Evolutionary conservation across 2,113 vertebrate species (phyloP).

Genomic region (Passer domesticus): DNA sequence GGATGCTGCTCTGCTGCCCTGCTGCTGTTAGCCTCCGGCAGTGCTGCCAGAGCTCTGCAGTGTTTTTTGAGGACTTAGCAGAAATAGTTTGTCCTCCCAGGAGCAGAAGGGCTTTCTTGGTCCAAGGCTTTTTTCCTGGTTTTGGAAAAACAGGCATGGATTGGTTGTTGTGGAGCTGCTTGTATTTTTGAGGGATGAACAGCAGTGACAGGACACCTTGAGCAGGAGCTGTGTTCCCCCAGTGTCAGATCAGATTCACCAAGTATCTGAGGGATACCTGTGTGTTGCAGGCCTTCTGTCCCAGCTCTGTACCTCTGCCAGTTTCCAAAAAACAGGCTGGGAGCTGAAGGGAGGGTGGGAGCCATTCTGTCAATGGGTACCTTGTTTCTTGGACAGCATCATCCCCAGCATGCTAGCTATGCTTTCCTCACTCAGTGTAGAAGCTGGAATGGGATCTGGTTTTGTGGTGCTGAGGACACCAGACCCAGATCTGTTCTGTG

Average conservation of each 20-base stretch:
- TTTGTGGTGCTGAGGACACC: neutral
- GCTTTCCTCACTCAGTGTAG: neutral
- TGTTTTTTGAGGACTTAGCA: neutral
- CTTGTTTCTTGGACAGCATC: neutral
- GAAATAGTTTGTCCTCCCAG: neutral
- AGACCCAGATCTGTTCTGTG: neutral
- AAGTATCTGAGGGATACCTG: neutral
- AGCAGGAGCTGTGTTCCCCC: neutral
- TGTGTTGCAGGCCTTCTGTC: neutral
- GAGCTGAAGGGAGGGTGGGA: neutral
- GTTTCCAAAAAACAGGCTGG: neutral
- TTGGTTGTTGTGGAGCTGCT: neutral
- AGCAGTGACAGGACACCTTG: neutral
- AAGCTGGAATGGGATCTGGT: neutral
- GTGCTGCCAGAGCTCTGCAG: fast-evolving
- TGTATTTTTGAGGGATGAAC: neutral
- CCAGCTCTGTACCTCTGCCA: neutral
- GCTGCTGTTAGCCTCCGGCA: fast-evolving
- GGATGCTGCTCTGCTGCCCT: neutral
- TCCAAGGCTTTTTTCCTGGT: neutral
- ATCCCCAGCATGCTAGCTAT: fast-evolving
- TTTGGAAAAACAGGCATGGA: neutral
- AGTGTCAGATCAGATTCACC: neutral
- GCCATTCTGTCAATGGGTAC: fast-evolving
- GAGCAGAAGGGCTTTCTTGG: neutral